Base-by-base conservation (phyloP, 2,113 vertebrate species). In the Anguilla rostrata region DNA sequence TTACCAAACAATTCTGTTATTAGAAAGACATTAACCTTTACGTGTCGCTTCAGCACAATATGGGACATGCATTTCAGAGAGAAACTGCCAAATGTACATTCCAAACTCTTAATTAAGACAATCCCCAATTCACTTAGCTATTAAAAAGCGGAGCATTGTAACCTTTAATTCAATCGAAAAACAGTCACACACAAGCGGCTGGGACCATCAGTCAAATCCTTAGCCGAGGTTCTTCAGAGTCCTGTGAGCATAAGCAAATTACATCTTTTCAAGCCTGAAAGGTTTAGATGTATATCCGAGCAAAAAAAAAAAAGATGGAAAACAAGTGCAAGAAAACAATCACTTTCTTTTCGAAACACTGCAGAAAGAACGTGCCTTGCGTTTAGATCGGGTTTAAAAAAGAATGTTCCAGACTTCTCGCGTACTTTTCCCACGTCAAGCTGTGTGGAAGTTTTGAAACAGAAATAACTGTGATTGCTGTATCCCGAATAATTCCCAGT, bases 161-260 rank as follows among this genome's bases (percentile, higher is more conserved):
- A 82, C 81, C 81, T 82, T 82, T 82, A 82, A 82, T 29, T 43
- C 41, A 82, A 82, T 49, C 53, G 81, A 82, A 82, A 82, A 22
- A 9, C 81, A 46, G 46, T 82, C 46, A 29, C 41, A 49, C 41
- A 53, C 43, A 81, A 81, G 3, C 6, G 39, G 16, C 15, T 26
- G 39, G 29, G 79, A 29, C 81, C 81, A 46, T 49, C 46, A 46
- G 26, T 82, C 26, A 82, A 53, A 26, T 49, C 81, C 46, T 29
- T 0, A 7, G 81, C 81, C 15, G 46, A 82, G 22, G 41, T 53
- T 82, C 41, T 43, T 20, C 41, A n/a, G 81, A 53, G 81, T n/a
- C 3, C 20, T 22, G 41, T 3, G 20, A 82, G 46, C 40, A n/a
- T 26, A n/a, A 82, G n/a, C n/a, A 75, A 75, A 75, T 75, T 75